Percentiles rank a stretch among this genome's conserved stretches.
These are phyloP conservation scores for Emydoidea blandingii DNA, from an alignment of 2,797 vertebrate genomes.

Conservation along the genomic window DNA sequence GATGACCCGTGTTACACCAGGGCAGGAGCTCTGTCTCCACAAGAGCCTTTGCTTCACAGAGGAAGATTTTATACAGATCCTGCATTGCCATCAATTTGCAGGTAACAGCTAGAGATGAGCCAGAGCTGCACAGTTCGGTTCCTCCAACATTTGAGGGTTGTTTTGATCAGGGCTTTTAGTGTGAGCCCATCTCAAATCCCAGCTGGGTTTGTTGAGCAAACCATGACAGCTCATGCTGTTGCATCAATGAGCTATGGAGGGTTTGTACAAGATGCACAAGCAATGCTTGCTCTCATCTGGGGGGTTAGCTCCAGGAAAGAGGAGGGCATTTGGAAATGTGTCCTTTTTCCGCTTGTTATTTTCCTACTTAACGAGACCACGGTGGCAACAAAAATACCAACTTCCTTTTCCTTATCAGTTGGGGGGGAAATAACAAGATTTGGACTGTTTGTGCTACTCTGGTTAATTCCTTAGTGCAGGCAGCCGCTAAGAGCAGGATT, in stretches of 20 bases:
- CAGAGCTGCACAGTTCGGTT: not conserved
- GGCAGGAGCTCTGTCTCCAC: not conserved
- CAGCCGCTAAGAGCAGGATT: not conserved
- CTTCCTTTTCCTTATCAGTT: slow-evolving; percentile 57
- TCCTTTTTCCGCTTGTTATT: slow-evolving; percentile 28
- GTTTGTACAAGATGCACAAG: accelerated
- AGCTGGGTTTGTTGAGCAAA: not conserved
- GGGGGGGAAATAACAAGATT: not conserved
- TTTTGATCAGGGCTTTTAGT: not conserved
- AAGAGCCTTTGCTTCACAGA: not conserved
- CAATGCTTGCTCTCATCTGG: accelerated
- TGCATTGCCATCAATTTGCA: not conserved
- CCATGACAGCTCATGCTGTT: accelerated
- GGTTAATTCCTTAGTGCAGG: not conserved
- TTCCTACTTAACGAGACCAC: not conserved
- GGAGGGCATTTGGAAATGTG: not conserved
- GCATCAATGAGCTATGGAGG: not conserved
- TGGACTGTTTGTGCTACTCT: not conserved
- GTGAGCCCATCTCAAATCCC: not conserved
- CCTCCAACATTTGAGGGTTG: accelerated
- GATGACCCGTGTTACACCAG: not conserved
- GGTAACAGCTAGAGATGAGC: not conserved
- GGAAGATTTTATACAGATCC: not conserved
- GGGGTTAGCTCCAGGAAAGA: slow-evolving; percentile 12
- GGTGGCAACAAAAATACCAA: not conserved